These are phyloP conservation scores for Calyptomena viridis DNA, from an alignment of 2,113 vertebrate species.

Conservation along the genomic window DNA sequence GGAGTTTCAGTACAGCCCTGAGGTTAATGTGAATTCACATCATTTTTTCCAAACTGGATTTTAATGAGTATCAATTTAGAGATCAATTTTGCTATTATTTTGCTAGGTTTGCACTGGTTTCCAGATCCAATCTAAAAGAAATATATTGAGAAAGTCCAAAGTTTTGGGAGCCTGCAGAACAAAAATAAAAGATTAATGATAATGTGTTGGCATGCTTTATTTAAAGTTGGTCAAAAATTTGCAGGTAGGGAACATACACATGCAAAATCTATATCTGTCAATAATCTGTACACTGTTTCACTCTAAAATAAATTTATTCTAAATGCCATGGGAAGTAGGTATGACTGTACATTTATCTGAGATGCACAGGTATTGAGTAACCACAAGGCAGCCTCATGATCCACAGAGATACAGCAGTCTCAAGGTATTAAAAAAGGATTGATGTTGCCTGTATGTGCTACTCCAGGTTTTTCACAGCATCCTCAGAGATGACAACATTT, in stretches of 20 bases:
- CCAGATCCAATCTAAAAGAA: neutral
- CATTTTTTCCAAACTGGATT: neutral
- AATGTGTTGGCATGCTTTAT: neutral
- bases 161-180: neutral
- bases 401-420: neutral
- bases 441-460: neutral
- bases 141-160: neutral
- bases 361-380: neutral
- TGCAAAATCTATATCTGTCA: neutral
- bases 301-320: neutral
- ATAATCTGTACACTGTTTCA: neutral
- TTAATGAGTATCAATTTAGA: conserved; percentile 3
- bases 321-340: neutral
- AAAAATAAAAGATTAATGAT: neutral
- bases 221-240: neutral
- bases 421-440: neutral
- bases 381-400: neutral
- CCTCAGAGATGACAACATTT: neutral
- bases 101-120: neutral
- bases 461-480: neutral
- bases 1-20: neutral
- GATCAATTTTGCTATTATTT: neutral
- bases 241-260: neutral
- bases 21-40: neutral
- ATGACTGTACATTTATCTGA: neutral